Base-by-base conservation (phyloP, 1,140 invertebrate genomes). In the Drosophila repletoides region DNA sequence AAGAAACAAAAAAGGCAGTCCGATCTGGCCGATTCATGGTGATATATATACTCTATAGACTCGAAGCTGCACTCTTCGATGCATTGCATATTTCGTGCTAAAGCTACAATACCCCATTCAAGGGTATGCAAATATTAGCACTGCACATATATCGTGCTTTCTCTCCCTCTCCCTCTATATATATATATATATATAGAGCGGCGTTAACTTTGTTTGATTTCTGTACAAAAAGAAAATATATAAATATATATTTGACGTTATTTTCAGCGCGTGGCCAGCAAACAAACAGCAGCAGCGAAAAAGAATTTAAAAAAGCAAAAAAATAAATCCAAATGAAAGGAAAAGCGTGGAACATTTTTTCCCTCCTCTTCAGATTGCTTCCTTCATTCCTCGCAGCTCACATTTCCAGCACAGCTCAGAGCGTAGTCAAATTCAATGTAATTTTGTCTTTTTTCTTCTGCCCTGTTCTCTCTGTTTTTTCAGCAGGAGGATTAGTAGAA, bases 401-500 rank as follows among this genome's bases (percentile, higher is more conserved):
- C 26, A 48, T 48, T 43, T 22, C 19, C 74, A 26, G 19, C 33
- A 17, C 28, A 29, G 26, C 24, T 40, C 31, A 31, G 48, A 60
- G 31, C 21, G 36, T 66, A 51, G 45, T 74, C 69, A 55, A 71
- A 71, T 83, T 79, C 58, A 45, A 70, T 84, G 69, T 73, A 63
- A 81, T 66, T 65, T 72, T n/a, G n/a, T n/a, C n/a, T 64, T 83
- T 84, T 49, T 28, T 26, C 56, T 48, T 29, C 31, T 41, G 31
- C 17, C 12, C 15, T 12, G 29, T 12, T 51, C 9, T 21, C 10
- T 40, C 1, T 9, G 3, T 38, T 49, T 48, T 56, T 49, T 26
- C 19, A 26, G 6, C 40, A 22, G 61, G 22, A 14, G 75, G 80
- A 86, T 86, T 84, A 79, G 72, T 53, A 80, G 49, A 84, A 84